Percentiles rank a stretch among this genome's conserved stretches.
These are phyloP conservation scores for Cyanoderma ruficeps DNA, from an alignment of 2,113 vertebrate genomes.

Conservation along the genomic window DNA sequence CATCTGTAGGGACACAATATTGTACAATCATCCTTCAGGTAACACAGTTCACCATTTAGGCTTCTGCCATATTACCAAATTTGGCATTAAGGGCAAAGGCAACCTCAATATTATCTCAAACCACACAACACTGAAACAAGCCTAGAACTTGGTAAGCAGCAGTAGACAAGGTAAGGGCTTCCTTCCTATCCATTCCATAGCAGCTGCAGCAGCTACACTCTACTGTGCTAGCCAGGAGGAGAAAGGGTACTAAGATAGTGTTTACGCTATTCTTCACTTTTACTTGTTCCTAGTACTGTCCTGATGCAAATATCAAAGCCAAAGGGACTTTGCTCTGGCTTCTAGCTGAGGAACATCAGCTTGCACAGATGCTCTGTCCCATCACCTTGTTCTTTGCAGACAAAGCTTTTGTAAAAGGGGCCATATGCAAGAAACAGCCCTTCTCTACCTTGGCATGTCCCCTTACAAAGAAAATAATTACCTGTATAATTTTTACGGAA, in stretches of 20 bases:
- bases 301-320: not conserved
- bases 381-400: not conserved
- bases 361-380: not conserved
- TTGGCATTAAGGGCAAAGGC: not conserved
- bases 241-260: not conserved
- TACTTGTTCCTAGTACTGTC: not conserved
- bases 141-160: not conserved
- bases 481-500: not conserved
- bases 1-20: conserved; percentile 60
- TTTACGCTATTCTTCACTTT: not conserved
- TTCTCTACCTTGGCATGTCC: not conserved
- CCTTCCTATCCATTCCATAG: not conserved
- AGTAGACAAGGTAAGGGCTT: not conserved
- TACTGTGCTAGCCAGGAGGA: not conserved
- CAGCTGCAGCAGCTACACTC: not conserved
- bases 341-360: not conserved
- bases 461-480: not conserved
- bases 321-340: not conserved
- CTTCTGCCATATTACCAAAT: not conserved
- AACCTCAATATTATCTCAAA: not conserved
- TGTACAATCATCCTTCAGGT: not conserved
- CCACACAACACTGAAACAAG: not conserved
- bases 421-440: not conserved
- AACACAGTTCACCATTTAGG: not conserved
- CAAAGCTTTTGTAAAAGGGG: not conserved